Evolutionary conservation across 2,113 vertebrate species (phyloP), one percentile per base, ranked within the genome.

Genomic region (Macquaria australasica): DNA sequence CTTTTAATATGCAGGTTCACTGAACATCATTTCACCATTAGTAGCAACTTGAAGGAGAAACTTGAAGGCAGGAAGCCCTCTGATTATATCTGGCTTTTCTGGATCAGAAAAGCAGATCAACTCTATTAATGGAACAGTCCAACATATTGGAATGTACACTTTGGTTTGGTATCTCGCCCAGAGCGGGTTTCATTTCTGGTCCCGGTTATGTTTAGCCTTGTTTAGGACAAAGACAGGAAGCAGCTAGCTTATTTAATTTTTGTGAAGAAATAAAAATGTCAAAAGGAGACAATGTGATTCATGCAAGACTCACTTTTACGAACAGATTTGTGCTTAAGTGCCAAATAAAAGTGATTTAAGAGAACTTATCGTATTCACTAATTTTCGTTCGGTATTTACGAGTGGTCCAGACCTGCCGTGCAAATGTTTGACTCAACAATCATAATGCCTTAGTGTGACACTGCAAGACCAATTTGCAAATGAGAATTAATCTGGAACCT

Each of bases 1-100:
- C 67, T 82, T 85, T 79, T 51, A 83, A 81, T 87, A 81, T 83
- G 69, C 69, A 77, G 84, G 82, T 72, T 85, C 53, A 41, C 71
- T 71, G 60, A 79, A 71, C 81, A 86, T 86, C 23, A 86, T 83
- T 79, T 81, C 70, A 81, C 8, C 31, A 62, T 87, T 82, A 62
- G 79, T 56, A 68, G 41, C 82, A 79, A 81, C 12, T 21, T 59
- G 71, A 86, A 72, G 60, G 68, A 73, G 77, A 59, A 81, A 62
- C 10, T 34, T 71, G 16, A 69, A 59, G 18, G 58, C 34, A 67
- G 25, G 25, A 73, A 41, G 14, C n/a, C 37, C 15, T 14, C 67
- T 55, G 31, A 60, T 69, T 66, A 18, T 23, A 67, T 75, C 41
- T 75, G 66, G 72, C 14, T 8, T 5, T 23, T 34, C 4, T 34